These are phyloP conservation scores for Sinosuthora webbiana DNA, from an alignment of 2,113 vertebrate genomes.

Conservation along the genomic window DNA sequence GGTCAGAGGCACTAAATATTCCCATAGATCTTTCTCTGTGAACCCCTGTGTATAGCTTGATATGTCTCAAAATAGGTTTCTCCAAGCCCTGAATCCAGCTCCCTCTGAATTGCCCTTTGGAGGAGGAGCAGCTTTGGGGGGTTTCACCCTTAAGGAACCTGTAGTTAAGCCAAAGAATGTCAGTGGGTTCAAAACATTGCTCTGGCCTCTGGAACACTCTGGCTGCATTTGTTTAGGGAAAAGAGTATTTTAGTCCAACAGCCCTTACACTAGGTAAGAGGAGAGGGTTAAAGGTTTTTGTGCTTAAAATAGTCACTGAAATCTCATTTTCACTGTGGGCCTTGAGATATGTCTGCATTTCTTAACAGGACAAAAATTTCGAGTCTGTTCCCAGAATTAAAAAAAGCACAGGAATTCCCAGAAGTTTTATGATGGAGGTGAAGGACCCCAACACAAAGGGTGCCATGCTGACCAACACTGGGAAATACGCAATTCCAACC, in stretches of 20 bases:
- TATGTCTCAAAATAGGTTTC: neutral
- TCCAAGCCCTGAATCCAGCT: neutral
- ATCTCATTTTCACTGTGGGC: neutral
- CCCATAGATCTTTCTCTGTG: neutral
- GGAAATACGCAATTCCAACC: conserved; percentile 91
- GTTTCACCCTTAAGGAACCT: neutral
- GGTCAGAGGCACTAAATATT: neutral
- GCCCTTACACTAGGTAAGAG: neutral
- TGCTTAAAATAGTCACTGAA: neutral
- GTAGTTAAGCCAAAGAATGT: neutral
- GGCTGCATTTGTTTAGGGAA: neutral
- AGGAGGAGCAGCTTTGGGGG: neutral
- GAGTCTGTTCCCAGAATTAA: conserved; percentile 89
- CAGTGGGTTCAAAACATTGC: neutral
- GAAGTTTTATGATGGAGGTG: conserved; percentile 97
- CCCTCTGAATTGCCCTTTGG: neutral
- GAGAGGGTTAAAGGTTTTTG: neutral
- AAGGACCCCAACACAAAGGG: conserved; percentile 94
- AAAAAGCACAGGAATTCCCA: conserved; percentile 96
- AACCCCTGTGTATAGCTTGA: neutral
- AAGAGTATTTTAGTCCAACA: neutral
- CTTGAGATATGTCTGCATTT: neutral
- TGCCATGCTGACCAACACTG: conserved; percentile 95
- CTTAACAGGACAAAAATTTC: conserved; percentile 87
- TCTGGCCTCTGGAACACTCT: neutral